phyloP scores from a whole-genome alignment of 2,113 vertebrate species.

The Thymallus thymallus region DNA sequence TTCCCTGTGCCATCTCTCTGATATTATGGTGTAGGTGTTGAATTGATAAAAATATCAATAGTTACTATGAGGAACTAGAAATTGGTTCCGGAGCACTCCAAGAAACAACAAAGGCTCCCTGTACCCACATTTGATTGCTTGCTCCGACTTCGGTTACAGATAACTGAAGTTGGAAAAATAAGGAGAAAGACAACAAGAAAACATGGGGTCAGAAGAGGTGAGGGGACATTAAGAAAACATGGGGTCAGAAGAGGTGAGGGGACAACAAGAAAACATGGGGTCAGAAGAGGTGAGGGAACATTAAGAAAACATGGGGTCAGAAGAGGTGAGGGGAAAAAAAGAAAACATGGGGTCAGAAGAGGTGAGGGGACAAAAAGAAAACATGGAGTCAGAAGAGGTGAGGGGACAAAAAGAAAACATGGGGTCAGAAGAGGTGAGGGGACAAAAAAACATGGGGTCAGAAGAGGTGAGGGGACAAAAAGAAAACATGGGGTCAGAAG shows the following conservation, averaged over 20 bases:
- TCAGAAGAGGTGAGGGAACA: background rate
- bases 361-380: background rate
- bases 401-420: background rate
- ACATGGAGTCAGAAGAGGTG: background rate
- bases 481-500: background rate
- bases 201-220: background rate
- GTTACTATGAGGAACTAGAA: background rate
- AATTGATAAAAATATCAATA: background rate
- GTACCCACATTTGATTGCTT: background rate
- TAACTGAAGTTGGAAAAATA: conserved; percentile 3
- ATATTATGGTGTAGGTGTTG: background rate
- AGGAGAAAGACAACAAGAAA: background rate
- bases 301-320: no score
- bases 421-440: background rate
- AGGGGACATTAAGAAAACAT: background rate
- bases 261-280: background rate
- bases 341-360: background rate
- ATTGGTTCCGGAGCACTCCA: background rate
- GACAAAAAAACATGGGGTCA: no score
- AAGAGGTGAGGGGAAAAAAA: background rate
- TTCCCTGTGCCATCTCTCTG: background rate
- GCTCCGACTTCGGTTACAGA: background rate
- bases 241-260: background rate
- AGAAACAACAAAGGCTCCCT: background rate
- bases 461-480: no score